Conservation (phyloP, 2,797 vertebrate genomes). For the Cuculus canorus region DNA sequence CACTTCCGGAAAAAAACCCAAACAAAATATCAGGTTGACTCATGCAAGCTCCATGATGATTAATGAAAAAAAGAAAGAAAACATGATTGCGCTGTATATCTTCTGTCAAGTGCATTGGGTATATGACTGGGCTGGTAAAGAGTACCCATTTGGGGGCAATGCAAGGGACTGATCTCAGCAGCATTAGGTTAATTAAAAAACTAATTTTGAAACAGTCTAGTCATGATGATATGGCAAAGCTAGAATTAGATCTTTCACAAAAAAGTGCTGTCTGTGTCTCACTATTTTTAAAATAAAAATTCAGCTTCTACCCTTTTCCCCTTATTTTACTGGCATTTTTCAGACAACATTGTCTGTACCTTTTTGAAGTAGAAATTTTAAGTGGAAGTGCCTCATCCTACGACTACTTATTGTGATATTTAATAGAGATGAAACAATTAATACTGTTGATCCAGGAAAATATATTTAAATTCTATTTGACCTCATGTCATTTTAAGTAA, state of each 20-base stretch:
- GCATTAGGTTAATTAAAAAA: not conserved
- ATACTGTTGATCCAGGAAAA: not conserved
- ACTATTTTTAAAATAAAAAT: not conserved
- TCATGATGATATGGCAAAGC: not conserved
- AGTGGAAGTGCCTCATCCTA: not conserved
- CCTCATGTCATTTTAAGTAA: not conserved
- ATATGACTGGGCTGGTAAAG: not conserved
- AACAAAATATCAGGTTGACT: not conserved
- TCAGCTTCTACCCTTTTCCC: not conserved
- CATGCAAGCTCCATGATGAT: not conserved
- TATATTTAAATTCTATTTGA: not conserved
- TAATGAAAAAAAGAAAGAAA: not conserved
- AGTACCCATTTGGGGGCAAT: not conserved
- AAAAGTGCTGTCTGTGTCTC: not conserved
- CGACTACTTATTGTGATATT: not conserved
- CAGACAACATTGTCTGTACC: not conserved
- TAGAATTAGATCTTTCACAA: not conserved
- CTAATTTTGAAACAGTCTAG: not conserved
- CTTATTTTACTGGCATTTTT: not conserved
- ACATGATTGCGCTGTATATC: not conserved
- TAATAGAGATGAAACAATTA: not conserved
- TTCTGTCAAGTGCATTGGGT: not conserved
- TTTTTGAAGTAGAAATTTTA: not conserved
- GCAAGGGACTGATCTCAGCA: not conserved
- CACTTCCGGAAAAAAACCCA: not conserved